A percentile compares a stretch with the other conserved stretches of the same genome.
phyloP scores from a whole-genome alignment of 2,113 vertebrate species.

The Stegastes partitus region DNA sequence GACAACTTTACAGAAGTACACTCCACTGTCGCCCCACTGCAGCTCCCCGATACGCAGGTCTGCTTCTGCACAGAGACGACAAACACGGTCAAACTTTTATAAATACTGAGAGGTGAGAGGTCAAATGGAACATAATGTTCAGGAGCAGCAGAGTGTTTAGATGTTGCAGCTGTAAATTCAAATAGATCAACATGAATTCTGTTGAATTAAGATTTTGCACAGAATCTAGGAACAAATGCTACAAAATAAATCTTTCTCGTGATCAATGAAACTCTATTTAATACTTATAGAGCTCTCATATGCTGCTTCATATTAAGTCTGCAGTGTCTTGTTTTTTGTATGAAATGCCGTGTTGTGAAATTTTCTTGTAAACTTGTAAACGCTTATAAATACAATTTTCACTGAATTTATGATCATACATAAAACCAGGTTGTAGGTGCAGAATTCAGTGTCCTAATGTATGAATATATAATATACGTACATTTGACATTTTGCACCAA shows the following conservation, averaged over 20 bases:
- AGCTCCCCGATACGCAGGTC: slow-evolving; percentile 94
- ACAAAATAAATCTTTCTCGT: not conserved
- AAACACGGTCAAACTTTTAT: slow-evolving; percentile 1
- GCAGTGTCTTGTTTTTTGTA: no score
- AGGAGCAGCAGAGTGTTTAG: not conserved
- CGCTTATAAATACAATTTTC: no score
- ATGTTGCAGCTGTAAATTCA: not conserved
- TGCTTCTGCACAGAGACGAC: slow-evolving; percentile 86
- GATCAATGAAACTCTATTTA: not conserved
- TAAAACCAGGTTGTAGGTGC: no score
- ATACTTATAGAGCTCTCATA: no score
- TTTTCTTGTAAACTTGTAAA: no score
- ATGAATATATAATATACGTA: not conserved
- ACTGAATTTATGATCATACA: no score
- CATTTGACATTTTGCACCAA: no score
- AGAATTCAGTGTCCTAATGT: no score
- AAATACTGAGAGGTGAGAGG: not conserved
- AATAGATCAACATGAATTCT: no score
- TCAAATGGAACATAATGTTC: not conserved
- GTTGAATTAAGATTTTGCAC: no score
- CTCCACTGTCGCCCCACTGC: slow-evolving; percentile 98
- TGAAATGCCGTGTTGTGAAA: no score
- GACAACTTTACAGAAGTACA: slow-evolving; percentile 95
- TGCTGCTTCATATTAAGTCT: no score
- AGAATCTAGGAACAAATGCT: not conserved